phyloP scores from a whole-genome alignment of 2,797 vertebrate genomes.

The Sebastes flavidus region DNA sequence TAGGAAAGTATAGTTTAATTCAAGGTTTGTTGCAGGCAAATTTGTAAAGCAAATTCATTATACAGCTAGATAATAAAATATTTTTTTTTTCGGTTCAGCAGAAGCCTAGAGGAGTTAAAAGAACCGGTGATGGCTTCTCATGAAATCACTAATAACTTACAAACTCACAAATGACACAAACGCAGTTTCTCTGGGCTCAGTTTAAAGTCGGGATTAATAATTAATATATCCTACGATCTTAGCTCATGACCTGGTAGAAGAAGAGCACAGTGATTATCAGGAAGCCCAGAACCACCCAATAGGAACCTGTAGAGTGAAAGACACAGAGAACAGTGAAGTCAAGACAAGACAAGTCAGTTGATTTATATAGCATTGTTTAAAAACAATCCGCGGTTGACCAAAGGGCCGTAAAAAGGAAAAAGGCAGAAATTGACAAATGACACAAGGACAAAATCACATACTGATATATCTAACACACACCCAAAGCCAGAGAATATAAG shows the following conservation, averaged over 20 bases:
- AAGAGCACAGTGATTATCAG: slow-evolving; percentile 75
- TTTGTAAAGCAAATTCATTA: neutral
- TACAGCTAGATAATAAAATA: neutral
- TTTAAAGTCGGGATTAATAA: neutral
- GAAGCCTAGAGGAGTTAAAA: neutral
- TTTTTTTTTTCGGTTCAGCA: neutral
- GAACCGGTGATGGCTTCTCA: neutral
- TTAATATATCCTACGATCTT: neutral
- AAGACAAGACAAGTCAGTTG: neutral
- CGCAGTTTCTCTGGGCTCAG: neutral
- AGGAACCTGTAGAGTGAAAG: slow-evolving; percentile 65
- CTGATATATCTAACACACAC: rapidly evolving
- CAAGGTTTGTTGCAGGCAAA: neutral
- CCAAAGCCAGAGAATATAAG: too few species aligned
- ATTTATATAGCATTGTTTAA: too few species aligned
- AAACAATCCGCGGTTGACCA: too few species aligned
- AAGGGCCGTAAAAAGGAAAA: too few species aligned
- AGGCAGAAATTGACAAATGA: too few species aligned
- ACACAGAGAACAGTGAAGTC: slow-evolving; percentile 15
- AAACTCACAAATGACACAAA: slow-evolving; percentile 26
- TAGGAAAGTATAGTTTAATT: neutral
- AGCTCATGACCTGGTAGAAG: slow-evolving; percentile 78
- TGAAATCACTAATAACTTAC: neutral
- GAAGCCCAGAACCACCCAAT: slow-evolving; percentile 71
- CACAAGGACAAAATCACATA: too few species aligned